Base-by-base conservation (phyloP, 64 coral and sea anemone species). In the Cladopsammia gracilis region DNA sequence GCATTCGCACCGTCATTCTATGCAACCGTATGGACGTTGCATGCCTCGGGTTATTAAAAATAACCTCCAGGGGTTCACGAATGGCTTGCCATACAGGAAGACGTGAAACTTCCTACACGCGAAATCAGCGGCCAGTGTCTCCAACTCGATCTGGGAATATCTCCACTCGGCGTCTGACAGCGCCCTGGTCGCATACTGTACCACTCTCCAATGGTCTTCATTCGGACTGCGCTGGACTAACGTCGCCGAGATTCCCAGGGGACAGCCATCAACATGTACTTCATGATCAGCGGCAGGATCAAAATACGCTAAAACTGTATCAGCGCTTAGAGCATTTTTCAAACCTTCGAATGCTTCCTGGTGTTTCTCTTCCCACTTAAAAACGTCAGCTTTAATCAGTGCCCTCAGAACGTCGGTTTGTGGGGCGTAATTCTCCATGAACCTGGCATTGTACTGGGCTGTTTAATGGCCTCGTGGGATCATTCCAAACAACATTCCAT, bases 31-130 rank as follows among this genome's bases (percentile, higher is more conserved):
- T 72, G 3, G 85, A 88, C 13, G 69, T 88, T 71, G 49, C n/a
- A 70, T 88, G 85, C 2, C 65, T 44, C 7, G 85, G 85, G 46
- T 88, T 88, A 48, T 88, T 88, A 0, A 88, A 20, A 7, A 88
- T 56, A 20, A 50, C 66, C 34, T 74, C 85, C 5, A 74, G 53
- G 1, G 85, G 85, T 12, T 88, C 73, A 25, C 24, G 58, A 89
- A 89, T 18, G 86, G 57, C 10, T 34, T 10, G 22, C 86, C 86
- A 20, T 75, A 76, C 6, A 89, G 49, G 67, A 24, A 73, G 3
- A 89, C 8, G 46, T 89, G 86, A 44, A 89, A 89, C 43, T 89
- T 89, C 86, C 70, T 89, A 10, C 86, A 62, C 10, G 24, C 71
- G 9, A 89, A 89, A 46, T 77, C 58, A 10, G 62, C 85, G 1